These are phyloP conservation scores for Myathropa florea DNA, from an alignment of 2,888 invertebrate genomes.

Conservation along the genomic window DNA sequence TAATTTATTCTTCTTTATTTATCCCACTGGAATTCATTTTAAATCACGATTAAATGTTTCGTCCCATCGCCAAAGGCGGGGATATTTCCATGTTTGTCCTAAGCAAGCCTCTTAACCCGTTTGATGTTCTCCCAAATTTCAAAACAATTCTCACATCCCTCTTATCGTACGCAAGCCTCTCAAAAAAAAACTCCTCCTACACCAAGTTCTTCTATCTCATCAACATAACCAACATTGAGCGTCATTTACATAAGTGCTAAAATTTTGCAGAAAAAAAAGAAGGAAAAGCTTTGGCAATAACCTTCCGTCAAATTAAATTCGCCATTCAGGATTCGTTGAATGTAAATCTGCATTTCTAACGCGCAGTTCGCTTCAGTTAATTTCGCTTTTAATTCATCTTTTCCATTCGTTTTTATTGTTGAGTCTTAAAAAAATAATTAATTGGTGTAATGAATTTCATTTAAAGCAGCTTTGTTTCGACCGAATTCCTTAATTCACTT, in stretches of 20 bases:
- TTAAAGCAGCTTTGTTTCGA: background rate
- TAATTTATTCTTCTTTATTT: background rate
- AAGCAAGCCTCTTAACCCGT: background rate
- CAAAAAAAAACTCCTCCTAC: background rate
- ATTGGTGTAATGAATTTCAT: background rate
- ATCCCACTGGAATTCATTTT: background rate
- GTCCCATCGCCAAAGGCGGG: background rate
- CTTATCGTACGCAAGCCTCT: background rate
- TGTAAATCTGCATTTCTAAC: slow-evolving; percentile 24
- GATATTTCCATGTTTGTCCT: background rate
- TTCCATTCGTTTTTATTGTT: background rate
- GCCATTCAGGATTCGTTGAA: slow-evolving; percentile 25
- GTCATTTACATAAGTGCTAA: slow-evolving; percentile 30
- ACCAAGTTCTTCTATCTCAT: background rate
- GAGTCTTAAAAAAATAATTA: background rate
- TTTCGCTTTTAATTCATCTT: background rate
- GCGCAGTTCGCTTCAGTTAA: background rate
- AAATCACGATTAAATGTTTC: background rate
- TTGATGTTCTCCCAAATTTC: background rate
- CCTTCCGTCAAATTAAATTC: slow-evolving; percentile 28
- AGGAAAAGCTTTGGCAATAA: slow-evolving; percentile 17
- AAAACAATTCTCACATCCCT: background rate
- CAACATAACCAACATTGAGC: slow-evolving; percentile 2
- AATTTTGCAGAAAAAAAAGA: background rate
- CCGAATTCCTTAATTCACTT: no score